Conservation (phyloP, 2,113 vertebrate genomes). For the Uria aalge region DNA sequence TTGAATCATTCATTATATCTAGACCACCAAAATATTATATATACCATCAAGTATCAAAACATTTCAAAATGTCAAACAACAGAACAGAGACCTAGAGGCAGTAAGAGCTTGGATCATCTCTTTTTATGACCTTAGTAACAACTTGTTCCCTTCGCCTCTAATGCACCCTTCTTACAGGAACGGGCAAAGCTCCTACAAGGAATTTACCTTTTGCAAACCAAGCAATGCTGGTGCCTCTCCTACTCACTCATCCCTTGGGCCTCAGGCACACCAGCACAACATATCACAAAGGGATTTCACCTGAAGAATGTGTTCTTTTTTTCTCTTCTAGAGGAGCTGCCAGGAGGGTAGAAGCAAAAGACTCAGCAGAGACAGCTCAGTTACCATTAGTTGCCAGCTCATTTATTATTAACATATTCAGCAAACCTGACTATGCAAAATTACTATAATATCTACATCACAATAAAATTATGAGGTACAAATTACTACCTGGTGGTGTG, state of each 20-base stretch:
- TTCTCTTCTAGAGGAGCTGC: background rate
- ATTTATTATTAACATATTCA: background rate
- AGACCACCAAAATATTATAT: background rate
- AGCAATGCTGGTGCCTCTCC: background rate
- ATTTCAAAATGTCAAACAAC: background rate
- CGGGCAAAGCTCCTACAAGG: accelerated
- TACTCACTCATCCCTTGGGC: background rate
- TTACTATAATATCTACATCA: background rate
- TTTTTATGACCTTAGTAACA: background rate
- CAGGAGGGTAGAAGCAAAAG: background rate
- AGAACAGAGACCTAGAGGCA: background rate
- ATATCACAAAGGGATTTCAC: background rate
- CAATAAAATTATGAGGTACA: background rate
- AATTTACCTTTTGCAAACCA: background rate
- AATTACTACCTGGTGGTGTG: background rate
- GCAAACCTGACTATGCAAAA: background rate
- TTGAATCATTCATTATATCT: background rate
- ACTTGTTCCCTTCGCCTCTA: background rate
- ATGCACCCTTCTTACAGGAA: background rate
- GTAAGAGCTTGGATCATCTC: background rate
- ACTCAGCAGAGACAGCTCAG: background rate
- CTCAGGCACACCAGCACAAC: background rate
- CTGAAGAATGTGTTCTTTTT: background rate
- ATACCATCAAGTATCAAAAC: background rate
- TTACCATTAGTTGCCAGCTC: background rate